phyloP scores from a whole-genome alignment of 1,140 invertebrate genomes.

The Scaptodrosophila lebanonensis region DNA sequence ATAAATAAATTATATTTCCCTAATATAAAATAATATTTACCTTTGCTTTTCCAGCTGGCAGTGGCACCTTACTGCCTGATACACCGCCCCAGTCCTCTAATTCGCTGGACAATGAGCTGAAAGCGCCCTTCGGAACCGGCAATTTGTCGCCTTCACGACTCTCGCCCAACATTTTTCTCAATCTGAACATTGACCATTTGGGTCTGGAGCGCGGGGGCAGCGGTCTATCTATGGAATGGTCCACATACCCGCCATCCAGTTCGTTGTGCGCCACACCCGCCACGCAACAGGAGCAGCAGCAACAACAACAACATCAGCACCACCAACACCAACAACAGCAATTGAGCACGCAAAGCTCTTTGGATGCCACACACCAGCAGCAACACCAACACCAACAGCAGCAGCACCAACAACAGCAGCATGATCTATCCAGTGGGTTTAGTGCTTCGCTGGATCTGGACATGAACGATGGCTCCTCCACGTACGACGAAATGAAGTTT shows the following conservation, averaged over 20 bases:
- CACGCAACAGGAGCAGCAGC: slow-evolving; percentile 18
- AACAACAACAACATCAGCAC: slow-evolving; percentile 22
- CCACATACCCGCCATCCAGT: slow-evolving; percentile 56
- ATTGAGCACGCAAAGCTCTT: neutral
- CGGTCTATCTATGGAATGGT: slow-evolving; percentile 75
- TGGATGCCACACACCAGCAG: slow-evolving; percentile 16
- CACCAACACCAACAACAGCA: slow-evolving; percentile 14
- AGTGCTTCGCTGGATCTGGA: slow-evolving; percentile 54
- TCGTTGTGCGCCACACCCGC: slow-evolving; percentile 8
- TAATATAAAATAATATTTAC: neutral
- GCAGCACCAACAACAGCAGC: slow-evolving; percentile 9
- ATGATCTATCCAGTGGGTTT: slow-evolving; percentile 40
- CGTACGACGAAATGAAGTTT: slow-evolving; percentile 76
- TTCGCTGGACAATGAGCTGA: slow-evolving; percentile 70
- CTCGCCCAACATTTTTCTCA: slow-evolving; percentile 74
- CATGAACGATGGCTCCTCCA: slow-evolving; percentile 50
- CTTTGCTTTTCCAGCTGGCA: slow-evolving; percentile 26
- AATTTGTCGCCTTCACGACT: slow-evolving; percentile 60
- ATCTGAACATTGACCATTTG: slow-evolving; percentile 73
- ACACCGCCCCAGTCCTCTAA: slow-evolving; percentile 73
- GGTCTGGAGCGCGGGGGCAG: slow-evolving; percentile 68
- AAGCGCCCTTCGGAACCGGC: slow-evolving; percentile 51
- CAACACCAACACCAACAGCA: slow-evolving; percentile 12
- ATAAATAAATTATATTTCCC: too few species aligned
- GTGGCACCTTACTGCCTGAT: slow-evolving; percentile 59